Evolutionary conservation across 2,888 invertebrate species (phyloP), one percentile per base, ranked within the genome.

Genomic region (Sminthurinus aureus): DNA sequence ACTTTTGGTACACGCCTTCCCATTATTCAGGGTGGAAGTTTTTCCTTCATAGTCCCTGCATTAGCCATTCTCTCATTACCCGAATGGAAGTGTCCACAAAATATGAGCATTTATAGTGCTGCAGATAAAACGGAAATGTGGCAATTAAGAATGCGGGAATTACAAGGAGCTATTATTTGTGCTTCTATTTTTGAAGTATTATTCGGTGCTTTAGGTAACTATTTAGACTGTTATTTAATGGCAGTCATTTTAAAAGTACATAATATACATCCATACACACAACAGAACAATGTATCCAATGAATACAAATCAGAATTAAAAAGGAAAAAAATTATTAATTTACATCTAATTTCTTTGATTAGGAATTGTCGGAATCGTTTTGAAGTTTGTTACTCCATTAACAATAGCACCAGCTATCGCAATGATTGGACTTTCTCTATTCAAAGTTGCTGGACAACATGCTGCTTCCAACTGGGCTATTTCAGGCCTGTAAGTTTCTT

Each of bases 401-500:
- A 95, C 96, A 0, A 95, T 96, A 80, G 94, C 94, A 0, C 96
- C 96, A 0, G 96, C 96, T 0, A 95, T 96, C 12, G 93, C 95
- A 0, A 91, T 96, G 81, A 95, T 96, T 84, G 96, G 96, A 0
- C 90, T 97, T 18, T 95, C 96, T 0, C 91, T 96, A 69, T 96
- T 96, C 89, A 94, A 94, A 89, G 94, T 95, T 90, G 96, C 96
- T 0, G 94, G 95, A 0, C 92, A 92, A 0, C 94, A 95, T n/a
- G 95, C 96, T 0, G 93, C 95, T 0, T 93, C 94, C 89, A 95
- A 96, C 88, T 96, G 96, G 96, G 95, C 95, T 18, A 94, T 96
- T 83, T 94, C 96, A 0, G 92, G 93, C 20, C 93, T 95, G 96
- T 96, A 90, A 92, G 92, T 90, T 83, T 74, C 9, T 69, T 69